Evolutionary conservation across 2,888 invertebrate genomes (phyloP).

Genomic region (Epirrita christyi): DNA sequence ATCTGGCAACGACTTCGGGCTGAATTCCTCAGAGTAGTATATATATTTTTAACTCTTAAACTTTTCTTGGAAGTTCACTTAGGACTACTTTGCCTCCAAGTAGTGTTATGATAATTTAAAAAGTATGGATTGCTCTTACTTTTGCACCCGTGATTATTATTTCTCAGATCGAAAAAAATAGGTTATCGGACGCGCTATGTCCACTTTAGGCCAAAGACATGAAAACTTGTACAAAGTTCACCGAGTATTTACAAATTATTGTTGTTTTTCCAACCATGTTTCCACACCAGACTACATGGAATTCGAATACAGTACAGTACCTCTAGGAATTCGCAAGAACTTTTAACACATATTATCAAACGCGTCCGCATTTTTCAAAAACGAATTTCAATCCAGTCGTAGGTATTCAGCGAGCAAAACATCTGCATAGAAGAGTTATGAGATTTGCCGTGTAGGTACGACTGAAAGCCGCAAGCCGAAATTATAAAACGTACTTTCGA

Average conservation of each 20-base stretch:
- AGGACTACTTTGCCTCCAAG: background rate
- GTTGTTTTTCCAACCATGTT: no score
- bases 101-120: background rate
- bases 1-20: slow-evolving; percentile 16
- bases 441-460: slow-evolving; percentile 57
- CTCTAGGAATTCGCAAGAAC: slow-evolving; percentile 6
- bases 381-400: slow-evolving; percentile 37
- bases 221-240: no score
- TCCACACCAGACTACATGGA: no score
- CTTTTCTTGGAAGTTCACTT: background rate
- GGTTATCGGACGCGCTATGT: no score
- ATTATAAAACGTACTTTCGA: slow-evolving; percentile 66
- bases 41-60: background rate
- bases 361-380: slow-evolving; percentile 33
- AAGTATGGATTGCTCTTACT: background rate
- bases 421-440: slow-evolving; percentile 61
- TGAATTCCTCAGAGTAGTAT: no score
- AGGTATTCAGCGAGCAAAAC: slow-evolving; percentile 44
- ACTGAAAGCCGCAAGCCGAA: slow-evolving; percentile 58
- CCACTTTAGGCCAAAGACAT: no score
- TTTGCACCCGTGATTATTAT: no score
- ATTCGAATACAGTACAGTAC: background rate
- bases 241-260: no score
- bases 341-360: slow-evolving; percentile 26
- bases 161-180: no score